Evolutionary conservation across 2,888 invertebrate species (phyloP), one percentile per base, ranked within the genome.

Genomic region (Oeneis ivallda): DNA sequence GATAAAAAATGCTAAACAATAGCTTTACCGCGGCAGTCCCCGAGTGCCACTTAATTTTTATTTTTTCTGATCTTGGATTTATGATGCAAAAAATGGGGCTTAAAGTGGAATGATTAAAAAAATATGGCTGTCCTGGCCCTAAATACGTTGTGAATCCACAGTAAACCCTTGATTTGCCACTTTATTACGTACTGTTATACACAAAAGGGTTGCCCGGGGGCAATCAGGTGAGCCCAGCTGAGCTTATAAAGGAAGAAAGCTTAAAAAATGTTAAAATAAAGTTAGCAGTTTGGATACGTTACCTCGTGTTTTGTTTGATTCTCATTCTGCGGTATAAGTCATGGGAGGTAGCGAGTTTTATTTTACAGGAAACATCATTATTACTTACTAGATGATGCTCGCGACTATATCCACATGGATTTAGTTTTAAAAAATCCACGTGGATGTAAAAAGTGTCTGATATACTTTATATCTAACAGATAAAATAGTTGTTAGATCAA

Each of bases 221-320:
- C 89, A 74, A 87, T 85, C 89, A 89, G 90, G 89, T 89, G 89
- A 81, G 84, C 83, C 83, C 82, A 81, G 82, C 81, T 86, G 84
- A 89, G 83, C 82, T 84, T 81, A 85, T 83, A 89, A 86, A 87
- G 83, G 80, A 87, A 84, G 82, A 84, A 85, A 85, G 83, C 83
- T 85, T 85, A 79, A 88, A 89, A 89, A 89, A 82, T 83, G 82
- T 84, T 85, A 78, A 82, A 86, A 86, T 84, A 84, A 87, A 87
- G 84, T 85, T 80, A 80, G 81, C 77, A 80, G 80, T 86, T 81
- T 69, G 81, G 79, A 82, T 85, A 84, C 79, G 80, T 85, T 79
- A 77, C 79, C 77, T 80, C 79, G 80, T 81, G 81, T 86, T 88
- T 87, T 85, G 69, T 71, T 71, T 67, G 68, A 74, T 70, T 69